phyloP scores from a whole-genome alignment of 2,113 vertebrate genomes.

The Phrynosoma blainvillii region DNA sequence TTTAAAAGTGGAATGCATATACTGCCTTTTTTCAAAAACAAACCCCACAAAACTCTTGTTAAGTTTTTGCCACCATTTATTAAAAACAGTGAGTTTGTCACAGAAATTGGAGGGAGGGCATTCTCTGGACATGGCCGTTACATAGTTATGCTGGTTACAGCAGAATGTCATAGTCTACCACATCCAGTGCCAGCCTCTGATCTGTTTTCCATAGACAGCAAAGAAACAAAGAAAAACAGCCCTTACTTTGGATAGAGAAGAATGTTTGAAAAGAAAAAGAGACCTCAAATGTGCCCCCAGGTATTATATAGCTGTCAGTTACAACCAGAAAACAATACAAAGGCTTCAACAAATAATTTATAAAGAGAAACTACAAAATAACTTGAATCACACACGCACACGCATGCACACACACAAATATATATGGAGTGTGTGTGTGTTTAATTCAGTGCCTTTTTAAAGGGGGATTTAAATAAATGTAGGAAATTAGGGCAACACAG shows the following conservation, averaged over 20 bases:
- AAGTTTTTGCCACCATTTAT: conserved; percentile 70
- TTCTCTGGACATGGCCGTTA: conserved; percentile 68
- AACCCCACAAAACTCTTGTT: conserved; percentile 52
- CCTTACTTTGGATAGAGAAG: conserved; percentile 70
- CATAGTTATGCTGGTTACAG: conserved; percentile 69
- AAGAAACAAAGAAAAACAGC: conserved; percentile 82
- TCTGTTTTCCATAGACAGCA: conserved; percentile 79
- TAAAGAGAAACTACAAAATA: conserved; percentile 55
- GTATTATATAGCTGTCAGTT: conserved; percentile 82
- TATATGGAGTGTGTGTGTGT: neutral
- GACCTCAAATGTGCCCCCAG: conserved; percentile 75
- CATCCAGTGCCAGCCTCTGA: conserved; percentile 75
- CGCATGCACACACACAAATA: neutral
- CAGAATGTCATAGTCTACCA: conserved; percentile 73
- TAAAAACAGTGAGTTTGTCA: conserved; percentile 64
- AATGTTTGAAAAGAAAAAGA: conserved; percentile 80
- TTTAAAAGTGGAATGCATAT: conserved; percentile 80
- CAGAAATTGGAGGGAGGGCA: conserved; percentile 66
- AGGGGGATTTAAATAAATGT: conserved; percentile 4
- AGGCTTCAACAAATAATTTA: conserved; percentile 71
- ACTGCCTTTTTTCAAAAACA: conserved; percentile 56
- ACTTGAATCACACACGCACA: conserved; percentile 45
- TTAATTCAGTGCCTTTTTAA: neutral
- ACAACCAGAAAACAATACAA: conserved; percentile 73
- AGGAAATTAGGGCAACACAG: conserved; percentile 24